Conservation (phyloP, 2,797 vertebrate genomes). For the Phalanger gymnotis region DNA sequence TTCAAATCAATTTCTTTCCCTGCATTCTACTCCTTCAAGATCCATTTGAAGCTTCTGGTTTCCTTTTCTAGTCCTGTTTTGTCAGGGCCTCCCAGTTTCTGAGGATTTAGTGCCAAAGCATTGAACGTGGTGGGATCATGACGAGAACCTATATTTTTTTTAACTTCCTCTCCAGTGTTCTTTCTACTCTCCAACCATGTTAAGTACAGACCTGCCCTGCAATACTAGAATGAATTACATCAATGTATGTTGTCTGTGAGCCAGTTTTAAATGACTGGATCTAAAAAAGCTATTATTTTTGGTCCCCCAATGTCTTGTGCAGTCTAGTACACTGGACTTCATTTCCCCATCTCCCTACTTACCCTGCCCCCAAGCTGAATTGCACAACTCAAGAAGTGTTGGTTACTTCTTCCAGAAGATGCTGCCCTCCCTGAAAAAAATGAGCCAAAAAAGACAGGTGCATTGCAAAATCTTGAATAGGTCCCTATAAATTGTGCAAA, state of each 20-base stretch:
- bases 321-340: not conserved
- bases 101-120: not conserved
- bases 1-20: not conserved
- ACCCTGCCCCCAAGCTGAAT: not conserved
- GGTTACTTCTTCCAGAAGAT: not conserved
- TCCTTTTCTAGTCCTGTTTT: not conserved
- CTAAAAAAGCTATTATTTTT: not conserved
- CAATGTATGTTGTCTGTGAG: not conserved
- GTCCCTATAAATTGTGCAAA: slow-evolving; percentile 48
- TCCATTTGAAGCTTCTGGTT: not conserved
- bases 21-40: not conserved
- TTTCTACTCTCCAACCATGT: not conserved
- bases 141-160: not conserved
- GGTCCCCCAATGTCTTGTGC: not conserved
- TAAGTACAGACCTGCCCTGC: not conserved
- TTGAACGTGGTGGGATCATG: not conserved
- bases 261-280: not conserved
- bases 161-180: not conserved
- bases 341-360: not conserved
- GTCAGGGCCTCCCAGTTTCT: not conserved
- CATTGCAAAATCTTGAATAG: slow-evolving; percentile 29
- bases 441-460: slow-evolving; percentile 13
- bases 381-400: slow-evolving; percentile 55
- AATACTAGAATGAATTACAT: not conserved
- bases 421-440: slow-evolving; percentile 52